Base-by-base conservation (phyloP, 2,888 invertebrate species). In the Cryptocephalus primarius region DNA sequence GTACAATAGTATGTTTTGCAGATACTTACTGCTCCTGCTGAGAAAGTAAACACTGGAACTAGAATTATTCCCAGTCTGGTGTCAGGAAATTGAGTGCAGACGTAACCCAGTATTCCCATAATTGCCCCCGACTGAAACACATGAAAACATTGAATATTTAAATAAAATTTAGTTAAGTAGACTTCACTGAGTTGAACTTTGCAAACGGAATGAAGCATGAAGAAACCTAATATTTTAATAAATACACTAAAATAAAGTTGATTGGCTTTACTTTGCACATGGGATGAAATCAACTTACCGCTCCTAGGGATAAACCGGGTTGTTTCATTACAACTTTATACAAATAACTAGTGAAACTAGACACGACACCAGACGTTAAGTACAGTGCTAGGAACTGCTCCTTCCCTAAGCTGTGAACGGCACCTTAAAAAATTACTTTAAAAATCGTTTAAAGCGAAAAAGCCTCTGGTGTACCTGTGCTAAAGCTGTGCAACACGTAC, bases 381-480 rank as follows among this genome's bases (percentile, higher is more conserved):
- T 95, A 97, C 65, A 95, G 75, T 0, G 85, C 93, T 53, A 90
- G 66, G 70, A 96, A 94, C 69, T 97, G 93, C 70, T 95, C 94
- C 65, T 83, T 85, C 34, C 94, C 95, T 62, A 94, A 72, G 32
- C 83, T 73, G 39, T 79, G 71, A 31, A 87, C 79, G 39, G 87
- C 84, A 36, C 80, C 80, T 77, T 68, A 50, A 61, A 68, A 61
- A 52, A 66, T 43, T 11, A 38, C 1, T 22, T 42, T 46, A 14
- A 42, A 42, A 11, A 11, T 4, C 11, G 6, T 12, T 11, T 11
- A 12, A 11, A 36, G n/a, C 4, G 12, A 6, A 4, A 4, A 36
- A 36, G 36, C 36, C n/a, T 11, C 4, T 49, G 43, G 46, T 47
- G 59, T 68, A 75, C 76, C 70, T 56, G 75, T 70, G 47, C 76